phyloP scores from a whole-genome alignment of 1,140 invertebrate genomes.

The Parapsyche elsis region DNA sequence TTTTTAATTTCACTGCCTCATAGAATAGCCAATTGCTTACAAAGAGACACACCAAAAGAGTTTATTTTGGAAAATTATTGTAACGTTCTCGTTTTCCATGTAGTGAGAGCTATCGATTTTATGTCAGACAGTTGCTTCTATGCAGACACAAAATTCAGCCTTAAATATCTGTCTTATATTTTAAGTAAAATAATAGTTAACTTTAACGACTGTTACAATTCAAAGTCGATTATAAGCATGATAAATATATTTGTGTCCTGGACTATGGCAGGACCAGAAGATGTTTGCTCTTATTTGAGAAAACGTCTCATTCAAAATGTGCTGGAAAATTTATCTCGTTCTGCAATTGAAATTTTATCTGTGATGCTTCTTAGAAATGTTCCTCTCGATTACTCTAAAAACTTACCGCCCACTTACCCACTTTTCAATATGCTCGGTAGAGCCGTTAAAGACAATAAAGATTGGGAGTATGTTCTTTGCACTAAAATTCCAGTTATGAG shows the following conservation, averaged over 20 bases:
- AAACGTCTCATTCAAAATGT: slow-evolving; percentile 59
- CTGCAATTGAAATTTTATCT: slow-evolving; percentile 63
- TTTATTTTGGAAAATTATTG: slow-evolving; percentile 71
- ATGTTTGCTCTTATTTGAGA: slow-evolving; percentile 47
- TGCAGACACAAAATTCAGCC: slow-evolving; percentile 61
- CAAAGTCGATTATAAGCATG: slow-evolving; percentile 63
- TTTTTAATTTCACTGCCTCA: slow-evolving; percentile 74
- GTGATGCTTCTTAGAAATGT: slow-evolving; percentile 62
- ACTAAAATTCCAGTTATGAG: slow-evolving; percentile 70
- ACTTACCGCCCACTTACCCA: slow-evolving; percentile 48
- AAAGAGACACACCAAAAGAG: slow-evolving; percentile 67
- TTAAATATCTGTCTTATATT: slow-evolving; percentile 67
- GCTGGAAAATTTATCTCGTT: slow-evolving; percentile 62
- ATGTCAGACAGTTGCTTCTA: slow-evolving; percentile 64
- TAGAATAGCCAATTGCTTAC: slow-evolving; percentile 74
- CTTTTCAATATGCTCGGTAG: slow-evolving; percentile 61
- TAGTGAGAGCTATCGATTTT: slow-evolving; percentile 71
- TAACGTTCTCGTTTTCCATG: slow-evolving; percentile 71
- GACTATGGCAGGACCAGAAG: slow-evolving; percentile 44
- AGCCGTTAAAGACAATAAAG: slow-evolving; percentile 61
- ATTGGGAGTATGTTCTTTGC: slow-evolving; percentile 69
- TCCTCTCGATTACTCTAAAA: slow-evolving; percentile 53
- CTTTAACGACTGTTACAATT: slow-evolving; percentile 64
- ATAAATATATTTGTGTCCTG: slow-evolving; percentile 62
- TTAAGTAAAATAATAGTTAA: slow-evolving; percentile 72